Evolutionary conservation across 2,113 vertebrate genomes (phyloP).

Genomic region (Semicossyphus pulcher): DNA sequence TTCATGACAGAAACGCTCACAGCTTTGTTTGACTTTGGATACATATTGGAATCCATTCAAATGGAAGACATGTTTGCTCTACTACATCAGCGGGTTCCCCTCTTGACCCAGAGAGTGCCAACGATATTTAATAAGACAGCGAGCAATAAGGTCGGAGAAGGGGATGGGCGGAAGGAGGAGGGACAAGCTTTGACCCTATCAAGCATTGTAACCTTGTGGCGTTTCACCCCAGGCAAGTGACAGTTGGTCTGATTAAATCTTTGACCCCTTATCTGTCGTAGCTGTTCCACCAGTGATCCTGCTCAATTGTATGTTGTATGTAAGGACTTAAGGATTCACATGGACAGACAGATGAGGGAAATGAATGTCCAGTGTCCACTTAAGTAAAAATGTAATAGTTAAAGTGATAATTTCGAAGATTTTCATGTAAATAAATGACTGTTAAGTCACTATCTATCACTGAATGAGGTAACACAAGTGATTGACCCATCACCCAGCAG

Average conservation of each 20-base stretch:
- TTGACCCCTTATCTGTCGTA: slow-evolving; percentile 16
- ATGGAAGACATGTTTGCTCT: slow-evolving; percentile 30
- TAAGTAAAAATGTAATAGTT: not conserved
- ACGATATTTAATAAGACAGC: slow-evolving; percentile 46
- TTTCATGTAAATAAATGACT: no score
- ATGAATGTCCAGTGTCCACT: not conserved
- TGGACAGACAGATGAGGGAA: not conserved
- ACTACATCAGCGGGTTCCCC: slow-evolving; percentile 37
- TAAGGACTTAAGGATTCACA: not conserved
- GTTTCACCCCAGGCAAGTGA: slow-evolving; percentile 21
- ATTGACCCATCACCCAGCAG: no score
- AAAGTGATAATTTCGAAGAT: no score
- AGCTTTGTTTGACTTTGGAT: slow-evolving; percentile 51
- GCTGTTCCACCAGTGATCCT: slow-evolving; percentile 28
- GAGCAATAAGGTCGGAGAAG: slow-evolving; percentile 47
- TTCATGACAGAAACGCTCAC: slow-evolving; percentile 24
- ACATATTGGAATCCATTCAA: slow-evolving; percentile 44
- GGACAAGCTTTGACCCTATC: slow-evolving; percentile 44
- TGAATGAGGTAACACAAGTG: no score
- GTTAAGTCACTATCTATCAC: no score
- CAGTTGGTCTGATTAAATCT: slow-evolving; percentile 43
- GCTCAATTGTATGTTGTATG: not conserved
- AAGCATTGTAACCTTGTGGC: slow-evolving; percentile 27
- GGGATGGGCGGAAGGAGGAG: slow-evolving; percentile 18
- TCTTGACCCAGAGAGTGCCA: slow-evolving; percentile 7